A percentile compares a stretch with the other conserved stretches of the same genome.
phyloP scores from a whole-genome alignment of 2,888 invertebrate species.

The Torymus tubicola region DNA sequence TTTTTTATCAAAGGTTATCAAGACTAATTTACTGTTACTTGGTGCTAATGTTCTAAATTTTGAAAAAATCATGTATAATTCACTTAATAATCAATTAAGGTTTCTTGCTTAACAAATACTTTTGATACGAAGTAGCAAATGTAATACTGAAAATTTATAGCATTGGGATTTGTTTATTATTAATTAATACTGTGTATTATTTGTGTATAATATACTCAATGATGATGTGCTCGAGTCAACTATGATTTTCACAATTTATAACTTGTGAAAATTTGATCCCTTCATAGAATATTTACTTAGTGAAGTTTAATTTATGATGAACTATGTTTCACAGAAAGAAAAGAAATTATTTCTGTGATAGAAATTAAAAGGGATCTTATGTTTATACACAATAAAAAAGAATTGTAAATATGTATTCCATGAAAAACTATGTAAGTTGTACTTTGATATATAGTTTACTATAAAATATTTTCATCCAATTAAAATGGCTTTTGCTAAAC shows the following conservation, averaged over 20 bases:
- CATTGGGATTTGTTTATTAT: conserved; percentile 33
- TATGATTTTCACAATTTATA: conserved; percentile 20
- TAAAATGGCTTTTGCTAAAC: not conserved
- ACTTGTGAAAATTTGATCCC: conserved; percentile 18
- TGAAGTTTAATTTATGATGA: not conserved
- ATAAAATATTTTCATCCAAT: conserved; percentile 35
- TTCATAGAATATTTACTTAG: not conserved
- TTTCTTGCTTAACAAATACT: conserved; percentile 24
- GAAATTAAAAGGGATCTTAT: not conserved
- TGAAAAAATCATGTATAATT: not conserved
- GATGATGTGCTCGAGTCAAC: conserved; percentile 7
- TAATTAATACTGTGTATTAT: conserved; percentile 54
- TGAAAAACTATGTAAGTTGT: conserved; percentile 37
- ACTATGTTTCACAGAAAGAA: not conserved
- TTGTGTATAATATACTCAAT: conserved; percentile 48
- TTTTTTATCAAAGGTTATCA: conserved; percentile 44
- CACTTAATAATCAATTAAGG: conserved; percentile 21
- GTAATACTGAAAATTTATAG: conserved; percentile 45
- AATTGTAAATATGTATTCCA: conserved; percentile 26
- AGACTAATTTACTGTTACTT: conserved; percentile 25
- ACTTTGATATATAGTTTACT: conserved; percentile 44
- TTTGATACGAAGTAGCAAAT: conserved; percentile 41
- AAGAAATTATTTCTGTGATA: conserved; percentile 19
- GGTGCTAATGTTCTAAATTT: conserved; percentile 17
- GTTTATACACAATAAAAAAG: conserved; percentile 10